phyloP scores from a whole-genome alignment of 2,797 vertebrate genomes.

The Cottoperca gobio region DNA sequence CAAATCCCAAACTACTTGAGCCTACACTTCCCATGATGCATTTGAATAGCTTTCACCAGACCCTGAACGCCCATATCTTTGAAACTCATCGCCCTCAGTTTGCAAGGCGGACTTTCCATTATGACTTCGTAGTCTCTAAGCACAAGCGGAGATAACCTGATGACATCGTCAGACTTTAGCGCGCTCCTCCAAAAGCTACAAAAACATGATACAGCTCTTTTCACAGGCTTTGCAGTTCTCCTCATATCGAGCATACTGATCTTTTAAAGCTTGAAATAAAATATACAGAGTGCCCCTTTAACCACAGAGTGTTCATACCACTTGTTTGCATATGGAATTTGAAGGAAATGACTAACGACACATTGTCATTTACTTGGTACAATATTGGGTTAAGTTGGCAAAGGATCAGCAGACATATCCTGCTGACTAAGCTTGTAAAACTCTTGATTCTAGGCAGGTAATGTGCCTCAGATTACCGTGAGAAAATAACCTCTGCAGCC shows the following conservation, averaged over 20 bases:
- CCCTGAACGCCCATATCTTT: too few relatives aligned
- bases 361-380: neutral
- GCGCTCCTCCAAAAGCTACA: neutral
- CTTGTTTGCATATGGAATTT: neutral
- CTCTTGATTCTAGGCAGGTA: conserved; percentile 8
- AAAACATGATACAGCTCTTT: neutral
- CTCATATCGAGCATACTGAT: neutral
- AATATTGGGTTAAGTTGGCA: neutral
- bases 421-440: neutral
- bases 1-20: neutral
- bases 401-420: neutral
- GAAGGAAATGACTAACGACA: neutral
- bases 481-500: conserved; percentile 35
- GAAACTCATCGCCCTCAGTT: too few relatives aligned
- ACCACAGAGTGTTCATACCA: neutral
- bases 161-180: neutral
- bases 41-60: too few relatives aligned
- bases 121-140: neutral
- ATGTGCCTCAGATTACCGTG: conserved; percentile 1
- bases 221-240: neutral
- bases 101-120: too few relatives aligned
- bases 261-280: neutral
- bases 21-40: neutral
- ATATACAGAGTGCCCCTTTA: neutral
- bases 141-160: neutral